A percentile compares a stretch with the other conserved stretches of the same genome.
phyloP scores from a whole-genome alignment of 2,888 invertebrate species.

The Ethmia dodecea region DNA sequence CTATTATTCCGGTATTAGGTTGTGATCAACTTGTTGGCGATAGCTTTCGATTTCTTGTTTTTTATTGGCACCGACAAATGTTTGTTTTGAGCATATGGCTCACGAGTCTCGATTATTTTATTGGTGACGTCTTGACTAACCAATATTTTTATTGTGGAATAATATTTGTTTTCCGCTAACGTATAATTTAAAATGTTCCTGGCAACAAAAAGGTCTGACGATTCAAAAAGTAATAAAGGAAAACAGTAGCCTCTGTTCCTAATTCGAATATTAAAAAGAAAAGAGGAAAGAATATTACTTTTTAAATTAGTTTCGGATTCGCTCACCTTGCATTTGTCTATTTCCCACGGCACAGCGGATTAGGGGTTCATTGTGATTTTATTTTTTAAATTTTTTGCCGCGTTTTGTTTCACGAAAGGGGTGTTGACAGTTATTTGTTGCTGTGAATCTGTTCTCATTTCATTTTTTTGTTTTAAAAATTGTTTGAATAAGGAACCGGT shows the following conservation, averaged over 20 bases:
- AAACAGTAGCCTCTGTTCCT: conserved; percentile 21
- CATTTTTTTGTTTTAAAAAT: conserved; percentile 60
- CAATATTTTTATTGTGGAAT: conserved; percentile 28
- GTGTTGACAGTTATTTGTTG: conserved; percentile 77
- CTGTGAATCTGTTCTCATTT: conserved; percentile 62
- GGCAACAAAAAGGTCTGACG: background rate
- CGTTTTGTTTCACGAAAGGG: conserved; percentile 74
- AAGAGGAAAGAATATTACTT: conserved; percentile 68
- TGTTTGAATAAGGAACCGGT: conserved; percentile 69
- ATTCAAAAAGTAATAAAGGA: conserved; percentile 11
- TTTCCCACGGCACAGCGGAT: conserved; percentile 71
- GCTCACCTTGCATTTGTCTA: conserved; percentile 70
- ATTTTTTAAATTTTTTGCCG: conserved; percentile 61
- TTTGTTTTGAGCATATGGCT: conserved; percentile 65
- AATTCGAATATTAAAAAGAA: conserved; percentile 44
- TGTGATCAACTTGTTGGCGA: conserved; percentile 67
- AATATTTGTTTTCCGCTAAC: conserved; percentile 27
- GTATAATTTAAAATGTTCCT: conserved; percentile 22
- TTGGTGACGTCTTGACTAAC: conserved; percentile 28
- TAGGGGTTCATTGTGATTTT: conserved; percentile 62
- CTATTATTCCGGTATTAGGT: conserved; percentile 67
- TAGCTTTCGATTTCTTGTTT: conserved; percentile 31
- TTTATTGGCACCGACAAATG: conserved; percentile 40
- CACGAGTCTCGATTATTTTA: conserved; percentile 34
- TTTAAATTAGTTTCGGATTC: conserved; percentile 76